A percentile compares a stretch with the other conserved stretches of the same genome.
These are phyloP conservation scores for Centrocercus urophasianus DNA, from an alignment of 2,113 vertebrate species.

Conservation along the genomic window DNA sequence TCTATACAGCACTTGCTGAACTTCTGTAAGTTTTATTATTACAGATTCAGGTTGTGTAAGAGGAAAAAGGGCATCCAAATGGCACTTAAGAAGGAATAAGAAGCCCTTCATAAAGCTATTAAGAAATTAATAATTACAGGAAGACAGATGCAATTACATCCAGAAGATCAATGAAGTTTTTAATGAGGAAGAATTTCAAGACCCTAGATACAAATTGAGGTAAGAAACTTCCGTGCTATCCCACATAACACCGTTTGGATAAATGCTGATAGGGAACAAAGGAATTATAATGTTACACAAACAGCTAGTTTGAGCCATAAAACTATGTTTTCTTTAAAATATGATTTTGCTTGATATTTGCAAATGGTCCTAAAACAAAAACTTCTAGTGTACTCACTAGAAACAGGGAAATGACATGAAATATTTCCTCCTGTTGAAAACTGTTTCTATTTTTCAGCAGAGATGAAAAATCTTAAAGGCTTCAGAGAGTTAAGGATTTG, in stretches of 20 bases:
- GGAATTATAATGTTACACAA: background rate
- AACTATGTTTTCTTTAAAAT: background rate
- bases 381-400: rapidly evolving
- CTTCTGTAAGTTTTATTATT: conserved; percentile 54
- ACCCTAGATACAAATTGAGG: conserved; percentile 43
- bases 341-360: background rate
- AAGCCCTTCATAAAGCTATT: conserved; percentile 69
- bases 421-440: background rate
- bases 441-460: background rate
- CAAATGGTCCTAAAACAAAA: background rate
- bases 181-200: conserved; percentile 62
- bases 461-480: background rate
- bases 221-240: conserved; percentile 1
- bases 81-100: conserved; percentile 64
- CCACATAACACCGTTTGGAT: background rate
- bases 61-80: conserved; percentile 65
- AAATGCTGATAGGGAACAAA: background rate
- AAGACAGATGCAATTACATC: conserved; percentile 67
- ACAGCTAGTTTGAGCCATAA: background rate
- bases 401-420: background rate
- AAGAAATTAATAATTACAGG: conserved; percentile 74
- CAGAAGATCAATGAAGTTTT: conserved; percentile 60
- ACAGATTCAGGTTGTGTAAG: conserved; percentile 46
- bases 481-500: background rate
- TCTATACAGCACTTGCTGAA: conserved; percentile 49